These are phyloP conservation scores for Megaceryle alcyon DNA, from an alignment of 2,797 vertebrate genomes.

Conservation along the genomic window DNA sequence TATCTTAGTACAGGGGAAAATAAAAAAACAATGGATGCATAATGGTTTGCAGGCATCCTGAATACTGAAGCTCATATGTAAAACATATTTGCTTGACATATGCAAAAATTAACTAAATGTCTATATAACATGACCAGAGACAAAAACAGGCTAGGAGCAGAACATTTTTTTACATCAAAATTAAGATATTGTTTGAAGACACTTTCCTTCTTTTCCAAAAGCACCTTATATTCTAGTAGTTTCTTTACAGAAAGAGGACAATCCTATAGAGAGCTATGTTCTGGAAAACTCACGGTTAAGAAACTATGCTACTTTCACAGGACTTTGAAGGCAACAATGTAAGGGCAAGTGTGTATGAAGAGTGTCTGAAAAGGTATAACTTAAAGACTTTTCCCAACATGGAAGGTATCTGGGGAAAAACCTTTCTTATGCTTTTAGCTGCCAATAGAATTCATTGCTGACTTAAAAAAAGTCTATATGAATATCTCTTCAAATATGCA, in stretches of 20 bases:
- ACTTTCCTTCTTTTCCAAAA: background rate
- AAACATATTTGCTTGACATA: background rate
- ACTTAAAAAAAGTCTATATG: background rate
- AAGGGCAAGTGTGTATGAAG: background rate
- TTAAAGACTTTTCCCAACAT: background rate
- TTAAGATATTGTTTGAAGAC: background rate
- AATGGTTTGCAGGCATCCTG: background rate
- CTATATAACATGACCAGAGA: background rate
- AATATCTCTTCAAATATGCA: background rate
- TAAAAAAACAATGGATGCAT: accelerated
- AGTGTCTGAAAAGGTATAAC: background rate
- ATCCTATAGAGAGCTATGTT: background rate
- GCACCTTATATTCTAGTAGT: background rate
- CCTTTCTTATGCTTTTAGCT: background rate
- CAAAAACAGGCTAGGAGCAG: background rate
- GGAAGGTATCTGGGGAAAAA: background rate
- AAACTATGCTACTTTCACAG: background rate
- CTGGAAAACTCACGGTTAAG: background rate
- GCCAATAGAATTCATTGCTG: background rate
- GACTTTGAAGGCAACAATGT: background rate
- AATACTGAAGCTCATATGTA: background rate
- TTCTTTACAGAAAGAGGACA: background rate
- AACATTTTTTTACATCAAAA: background rate
- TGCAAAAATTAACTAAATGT: background rate
- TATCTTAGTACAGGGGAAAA: background rate